Percentiles rank a stretch among this genome's conserved stretches.
Evolutionary conservation across 2,888 invertebrate species (phyloP).

Genomic region (Gymnosoma rotundatum): DNA sequence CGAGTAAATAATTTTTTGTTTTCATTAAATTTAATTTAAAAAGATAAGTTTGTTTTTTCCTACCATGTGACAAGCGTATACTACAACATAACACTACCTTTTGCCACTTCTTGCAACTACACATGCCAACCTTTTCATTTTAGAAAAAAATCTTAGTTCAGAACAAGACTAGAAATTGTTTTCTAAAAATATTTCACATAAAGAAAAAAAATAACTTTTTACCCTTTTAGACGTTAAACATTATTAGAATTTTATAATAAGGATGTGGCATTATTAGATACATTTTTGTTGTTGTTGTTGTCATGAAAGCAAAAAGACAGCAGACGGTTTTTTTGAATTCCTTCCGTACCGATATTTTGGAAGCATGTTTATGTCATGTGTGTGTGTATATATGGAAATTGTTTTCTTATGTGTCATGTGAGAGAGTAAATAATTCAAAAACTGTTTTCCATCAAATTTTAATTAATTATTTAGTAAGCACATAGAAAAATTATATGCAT

Average conservation of each 20-base stretch:
- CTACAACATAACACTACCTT: conserved; percentile 14
- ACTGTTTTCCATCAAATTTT: conserved; percentile 82
- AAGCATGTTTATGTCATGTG: conserved; percentile 38
- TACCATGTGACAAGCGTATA: conserved; percentile 57
- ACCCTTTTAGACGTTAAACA: conserved; percentile 36
- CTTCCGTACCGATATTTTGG: conserved; percentile 12
- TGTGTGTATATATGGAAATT: conserved; percentile 33
- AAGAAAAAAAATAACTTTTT: conserved; percentile 35
- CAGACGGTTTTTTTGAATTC: conserved; percentile 55
- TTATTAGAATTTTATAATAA: conserved; percentile 70
- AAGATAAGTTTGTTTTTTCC: conserved; percentile 71
- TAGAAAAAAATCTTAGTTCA: conserved; percentile 18
- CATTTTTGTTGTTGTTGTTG: conserved; percentile 48
- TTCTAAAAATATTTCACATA: conserved; percentile 57
- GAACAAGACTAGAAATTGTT: conserved; percentile 63
- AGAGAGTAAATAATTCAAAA: conserved; percentile 79
- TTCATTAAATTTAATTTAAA: conserved; percentile 81
- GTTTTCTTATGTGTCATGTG: conserved; percentile 67
- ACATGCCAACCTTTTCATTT: conserved; percentile 21
- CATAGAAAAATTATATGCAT: conserved; percentile 19
- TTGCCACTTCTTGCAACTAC: conserved; percentile 11
- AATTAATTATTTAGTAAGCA: conserved; percentile 80
- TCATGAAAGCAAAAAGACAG: conserved; percentile 64
- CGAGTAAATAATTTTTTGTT: conserved; percentile 69
- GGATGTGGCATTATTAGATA: conserved; percentile 73